Conservation (phyloP, 2,113 vertebrate species). For the Zosterops hypoxanthus region DNA sequence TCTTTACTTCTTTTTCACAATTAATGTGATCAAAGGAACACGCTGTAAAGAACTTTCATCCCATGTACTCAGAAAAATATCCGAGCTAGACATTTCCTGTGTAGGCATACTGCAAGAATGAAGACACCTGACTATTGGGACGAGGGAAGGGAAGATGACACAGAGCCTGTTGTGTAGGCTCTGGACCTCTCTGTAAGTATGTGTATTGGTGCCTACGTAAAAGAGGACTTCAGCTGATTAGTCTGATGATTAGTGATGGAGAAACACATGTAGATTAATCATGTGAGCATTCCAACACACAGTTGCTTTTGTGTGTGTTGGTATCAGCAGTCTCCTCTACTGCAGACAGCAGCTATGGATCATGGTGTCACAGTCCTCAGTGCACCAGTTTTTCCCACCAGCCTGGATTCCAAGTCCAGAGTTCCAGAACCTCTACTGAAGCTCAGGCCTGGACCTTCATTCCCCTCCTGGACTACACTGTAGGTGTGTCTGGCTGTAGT, state of each 20-base stretch:
- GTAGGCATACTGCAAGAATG: not conserved
- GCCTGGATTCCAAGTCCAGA: not conserved
- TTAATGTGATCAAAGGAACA: not conserved
- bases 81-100: not conserved
- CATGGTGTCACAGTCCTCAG: not conserved
- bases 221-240: not conserved
- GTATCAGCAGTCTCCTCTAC: not conserved
- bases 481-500: not conserved
- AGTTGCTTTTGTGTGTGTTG: not conserved
- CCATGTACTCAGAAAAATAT: not conserved
- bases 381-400: not conserved
- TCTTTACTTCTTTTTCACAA: not conserved
- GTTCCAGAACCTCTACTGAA: not conserved
- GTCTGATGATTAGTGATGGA: not conserved
- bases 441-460: not conserved
- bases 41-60: not conserved
- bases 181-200: not conserved
- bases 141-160: not conserved
- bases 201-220: not conserved
- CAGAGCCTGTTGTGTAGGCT: not conserved
- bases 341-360: not conserved
- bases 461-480: not conserved
- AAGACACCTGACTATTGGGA: not conserved
- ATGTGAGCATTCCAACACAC: not conserved
- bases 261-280: not conserved